Base-by-base conservation (phyloP, 2,113 vertebrate species). In the Chamaea fasciata region DNA sequence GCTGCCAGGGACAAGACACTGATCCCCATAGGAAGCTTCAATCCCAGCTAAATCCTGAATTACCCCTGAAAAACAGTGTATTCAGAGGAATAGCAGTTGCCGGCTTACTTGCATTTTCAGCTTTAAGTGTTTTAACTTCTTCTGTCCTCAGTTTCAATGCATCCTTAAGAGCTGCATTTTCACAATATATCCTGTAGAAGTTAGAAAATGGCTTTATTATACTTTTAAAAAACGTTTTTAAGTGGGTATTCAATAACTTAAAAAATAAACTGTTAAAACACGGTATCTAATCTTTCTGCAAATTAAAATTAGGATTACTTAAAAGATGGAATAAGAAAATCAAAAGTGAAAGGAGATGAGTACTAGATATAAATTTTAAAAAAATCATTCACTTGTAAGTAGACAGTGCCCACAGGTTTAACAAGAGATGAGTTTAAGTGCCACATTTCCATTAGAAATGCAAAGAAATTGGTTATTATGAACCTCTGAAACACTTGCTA, bases 51-150 rank as follows among this genome's bases (percentile, higher is more conserved):
- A 81, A 79, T 55, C 16, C 23, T 63, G 15, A 76, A 24, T 57
- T 65, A 80, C 31, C 77, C n/a, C 27, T 56, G 59, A 53, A 70
- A 82, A 65, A 70, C n/a, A 49, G 3, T 47, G 30, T 42, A 44
- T 49, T 22, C 92, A 53, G 26, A 89, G 50, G 17, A 93, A 57
- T 3, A 89, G 64, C 15, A 85, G 59, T 22, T 92, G 35, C 17
- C 81, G 46, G 90, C 97, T 98, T 98, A 99, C 99, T 97, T 90
- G 98, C 62, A 81, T 99, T 99, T 96, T 99, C 98, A 94, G 98
- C 98, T 95, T 97, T 98, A 15, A 99, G 97, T 59, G 95, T 95
- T 97, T 97, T 98, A 85, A 98, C 68, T 97, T 99, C 98, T 64
- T 96, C 97, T 87, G 97, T 98, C 91, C 93, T 98, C 77, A 98